Evolutionary conservation across 2,888 invertebrate genomes (phyloP), one percentile per base, ranked within the genome.

Genomic region (Automeris io): DNA sequence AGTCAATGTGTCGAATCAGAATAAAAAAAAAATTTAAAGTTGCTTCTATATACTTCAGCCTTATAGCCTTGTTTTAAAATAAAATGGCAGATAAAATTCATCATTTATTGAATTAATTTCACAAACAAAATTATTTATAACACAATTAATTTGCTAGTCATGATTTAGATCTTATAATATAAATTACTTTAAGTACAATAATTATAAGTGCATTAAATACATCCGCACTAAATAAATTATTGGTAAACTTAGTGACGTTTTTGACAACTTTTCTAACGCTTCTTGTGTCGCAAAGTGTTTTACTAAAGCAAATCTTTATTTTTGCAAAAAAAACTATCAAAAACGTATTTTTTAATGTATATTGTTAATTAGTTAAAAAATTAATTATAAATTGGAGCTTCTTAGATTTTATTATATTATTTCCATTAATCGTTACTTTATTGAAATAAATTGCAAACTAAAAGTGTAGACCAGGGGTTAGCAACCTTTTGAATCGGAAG

Each of bases 61-160:
- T 5, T 24, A 11, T n/a, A n/a, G 7, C 4, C 2, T 26, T 2
- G 11, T 1, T 19, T 11, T 5, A n/a, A 37, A 37, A 37, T 32
- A 5, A 39, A 54, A 42, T 23, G 40, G 54, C 52, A 40, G 45
- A 47, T 61, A 61, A 67, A 70, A 68, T 65, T 67, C 65, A 68
- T 66, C 60, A 55, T 79, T 77, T 77, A 77, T 79, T 80, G 70
- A 67, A 69, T 73, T 75, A 67, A 69, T 74, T 75, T 62, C 73
- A 79, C 75, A 79, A 75, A 76, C 74, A 75, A 69, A 29, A 66
- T 70, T 68, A 70, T 63, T 62, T 57, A 57, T 61, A 58, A 54
- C 52, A 54, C 76, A 80, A 58, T 59, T 77, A 80, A 58, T 60
- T 50, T 64, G 63, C 73, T 79, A 78, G 70, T 75, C 72, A 70